Conservation (phyloP, 1,140 invertebrate species). For the Drosophila pachea region DNA sequence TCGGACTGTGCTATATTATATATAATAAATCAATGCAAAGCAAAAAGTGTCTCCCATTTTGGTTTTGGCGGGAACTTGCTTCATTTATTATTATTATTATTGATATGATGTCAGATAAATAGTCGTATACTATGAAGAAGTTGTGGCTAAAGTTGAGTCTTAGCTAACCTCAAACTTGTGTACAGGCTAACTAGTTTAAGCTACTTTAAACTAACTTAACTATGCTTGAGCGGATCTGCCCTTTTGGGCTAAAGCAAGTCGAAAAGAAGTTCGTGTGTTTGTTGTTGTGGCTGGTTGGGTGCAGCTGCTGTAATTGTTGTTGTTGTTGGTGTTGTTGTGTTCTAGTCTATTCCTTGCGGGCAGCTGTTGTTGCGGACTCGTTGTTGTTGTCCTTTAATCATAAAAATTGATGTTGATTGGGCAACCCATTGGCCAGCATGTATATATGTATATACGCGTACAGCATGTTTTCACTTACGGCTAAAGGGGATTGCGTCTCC, state of each 20-base stretch:
- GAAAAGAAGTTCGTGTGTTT: no score
- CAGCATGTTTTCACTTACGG: slow-evolving; percentile 55
- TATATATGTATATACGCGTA: slow-evolving; percentile 1
- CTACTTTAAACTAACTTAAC: slow-evolving; percentile 44
- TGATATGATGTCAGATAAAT: slow-evolving; percentile 3
- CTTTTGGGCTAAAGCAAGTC: slow-evolving; percentile 41
- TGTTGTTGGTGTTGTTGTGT: slow-evolving; percentile 20
- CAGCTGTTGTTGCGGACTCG: slow-evolving; percentile 31
- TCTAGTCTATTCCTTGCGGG: slow-evolving; percentile 11
- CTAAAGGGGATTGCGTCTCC: not conserved
- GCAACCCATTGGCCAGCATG: not conserved
- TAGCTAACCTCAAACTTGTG: slow-evolving; percentile 20
- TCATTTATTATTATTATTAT: slow-evolving; percentile 4
- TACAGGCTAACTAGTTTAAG: slow-evolving; percentile 40
- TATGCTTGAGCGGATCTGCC: slow-evolving; percentile 39
- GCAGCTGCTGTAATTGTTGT: slow-evolving; percentile 23
- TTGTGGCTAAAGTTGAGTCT: slow-evolving; percentile 13
- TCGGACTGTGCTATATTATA: slow-evolving; percentile 3
- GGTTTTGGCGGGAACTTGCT: slow-evolving; percentile 44
- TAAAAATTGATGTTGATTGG: slow-evolving; percentile 32
- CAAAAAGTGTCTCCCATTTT: slow-evolving; percentile 9
- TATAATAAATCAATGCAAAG: not conserved
- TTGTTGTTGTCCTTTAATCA: slow-evolving; percentile 48
- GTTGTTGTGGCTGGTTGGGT: no score
- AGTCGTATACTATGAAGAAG: slow-evolving; percentile 6